These are phyloP conservation scores for Gopherus evgoodei DNA, from an alignment of 2,113 vertebrate genomes.

Conservation along the genomic window DNA sequence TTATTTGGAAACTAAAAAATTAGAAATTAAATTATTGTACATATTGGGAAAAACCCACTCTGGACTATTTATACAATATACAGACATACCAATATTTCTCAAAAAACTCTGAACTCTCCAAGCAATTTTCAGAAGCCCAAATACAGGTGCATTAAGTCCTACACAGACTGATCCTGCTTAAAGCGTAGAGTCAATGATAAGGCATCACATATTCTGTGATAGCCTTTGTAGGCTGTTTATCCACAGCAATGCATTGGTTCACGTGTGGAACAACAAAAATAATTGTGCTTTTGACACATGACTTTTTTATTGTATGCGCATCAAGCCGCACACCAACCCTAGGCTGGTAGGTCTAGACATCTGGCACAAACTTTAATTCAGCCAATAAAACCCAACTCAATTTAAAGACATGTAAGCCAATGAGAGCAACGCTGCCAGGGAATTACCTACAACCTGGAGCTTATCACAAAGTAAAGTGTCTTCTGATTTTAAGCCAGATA, in stretches of 20 bases:
- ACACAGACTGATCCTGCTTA: background rate
- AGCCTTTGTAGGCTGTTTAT: background rate
- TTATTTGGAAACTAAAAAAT: background rate
- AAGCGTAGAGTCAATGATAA: background rate
- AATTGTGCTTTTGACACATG: rapidly evolving
- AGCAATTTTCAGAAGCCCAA: background rate
- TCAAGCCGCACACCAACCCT: background rate
- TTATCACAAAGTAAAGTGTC: background rate
- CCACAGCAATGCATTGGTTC: background rate
- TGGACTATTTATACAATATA: background rate
- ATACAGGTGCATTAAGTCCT: background rate
- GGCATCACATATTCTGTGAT: rapidly evolving
- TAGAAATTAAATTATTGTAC: background rate
- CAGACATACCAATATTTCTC: background rate
- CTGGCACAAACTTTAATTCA: background rate
- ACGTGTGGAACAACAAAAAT: background rate
- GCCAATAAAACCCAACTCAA: background rate
- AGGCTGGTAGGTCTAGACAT: background rate
- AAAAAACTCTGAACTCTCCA: background rate
- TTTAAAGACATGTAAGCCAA: background rate
- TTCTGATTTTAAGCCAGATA: background rate
- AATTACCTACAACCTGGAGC: background rate
- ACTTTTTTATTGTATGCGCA: rapidly evolving
- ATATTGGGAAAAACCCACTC: background rate
- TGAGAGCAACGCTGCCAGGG: background rate